Conservation (phyloP, 2,113 vertebrate species). For the Gymnorhina tibicen region DNA sequence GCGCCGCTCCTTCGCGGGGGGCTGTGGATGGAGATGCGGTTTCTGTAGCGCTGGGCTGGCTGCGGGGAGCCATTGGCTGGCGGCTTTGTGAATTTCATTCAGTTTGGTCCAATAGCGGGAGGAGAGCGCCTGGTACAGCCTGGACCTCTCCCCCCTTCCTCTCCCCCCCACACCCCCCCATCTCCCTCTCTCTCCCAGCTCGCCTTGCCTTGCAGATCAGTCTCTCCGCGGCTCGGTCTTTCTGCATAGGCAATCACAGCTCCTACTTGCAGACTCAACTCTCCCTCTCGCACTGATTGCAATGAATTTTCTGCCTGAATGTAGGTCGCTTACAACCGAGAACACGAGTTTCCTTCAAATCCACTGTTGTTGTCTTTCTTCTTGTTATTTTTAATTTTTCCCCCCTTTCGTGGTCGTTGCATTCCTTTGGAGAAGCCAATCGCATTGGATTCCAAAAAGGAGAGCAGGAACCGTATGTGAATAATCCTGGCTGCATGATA, state of each 20-base stretch:
- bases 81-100: constrained; percentile 84
- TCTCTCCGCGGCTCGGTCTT: constrained; percentile 29
- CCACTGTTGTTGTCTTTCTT: neutral
- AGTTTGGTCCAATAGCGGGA: constrained; percentile 85
- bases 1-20: constrained; percentile 39
- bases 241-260: constrained; percentile 69
- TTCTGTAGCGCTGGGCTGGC: constrained; percentile 78
- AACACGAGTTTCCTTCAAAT: constrained; percentile 34
- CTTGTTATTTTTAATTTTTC: constrained; percentile 21
- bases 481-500: constrained; percentile 9
- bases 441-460: constrained; percentile 58
- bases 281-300: constrained; percentile 64
- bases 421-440: constrained; percentile 69
- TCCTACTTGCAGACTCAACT: constrained; percentile 66
- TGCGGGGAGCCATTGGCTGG: constrained; percentile 87
- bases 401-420: constrained; percentile 31
- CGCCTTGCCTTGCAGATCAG: constrained; percentile 56
- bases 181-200: constrained; percentile 59
- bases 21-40: constrained; percentile 51
- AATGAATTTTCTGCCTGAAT: constrained; percentile 67
- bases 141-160: constrained; percentile 66
- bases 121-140: constrained; percentile 70
- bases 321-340: constrained; percentile 46
- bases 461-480: constrained; percentile 25
- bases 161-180: neutral